These are phyloP conservation scores for Zaprionus tsacasi DNA, from an alignment of 1,140 invertebrate species.

Conservation along the genomic window DNA sequence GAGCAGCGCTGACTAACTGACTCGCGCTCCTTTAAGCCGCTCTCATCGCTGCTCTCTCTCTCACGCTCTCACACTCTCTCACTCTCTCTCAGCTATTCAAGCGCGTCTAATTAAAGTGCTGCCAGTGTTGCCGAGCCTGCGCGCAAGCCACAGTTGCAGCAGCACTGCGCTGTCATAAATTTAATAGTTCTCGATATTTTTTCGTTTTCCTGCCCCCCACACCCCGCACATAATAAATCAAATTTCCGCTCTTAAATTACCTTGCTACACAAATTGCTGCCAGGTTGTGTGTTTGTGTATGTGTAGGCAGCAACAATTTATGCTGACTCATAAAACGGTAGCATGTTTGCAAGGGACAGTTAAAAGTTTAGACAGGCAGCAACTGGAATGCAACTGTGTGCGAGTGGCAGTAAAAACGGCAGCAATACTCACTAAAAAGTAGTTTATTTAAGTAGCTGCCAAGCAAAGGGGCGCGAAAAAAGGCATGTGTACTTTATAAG, in stretches of 20 bases:
- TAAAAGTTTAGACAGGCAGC: slow-evolving; percentile 46
- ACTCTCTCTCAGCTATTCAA: background rate
- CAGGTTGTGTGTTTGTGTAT: background rate
- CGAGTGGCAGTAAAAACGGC: slow-evolving; percentile 31
- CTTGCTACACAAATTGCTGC: slow-evolving; percentile 36
- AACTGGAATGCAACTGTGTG: slow-evolving; percentile 15
- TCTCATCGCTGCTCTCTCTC: background rate
- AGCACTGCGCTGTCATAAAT: background rate
- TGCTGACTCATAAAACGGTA: slow-evolving; percentile 61
- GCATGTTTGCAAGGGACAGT: slow-evolving; percentile 20
- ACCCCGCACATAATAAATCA: slow-evolving; percentile 31
- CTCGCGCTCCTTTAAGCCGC: background rate
- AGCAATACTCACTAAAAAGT: slow-evolving; percentile 62
- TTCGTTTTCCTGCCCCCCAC: background rate
- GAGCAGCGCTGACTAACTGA: background rate
- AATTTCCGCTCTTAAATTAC: slow-evolving; percentile 47
- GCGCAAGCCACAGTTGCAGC: background rate
- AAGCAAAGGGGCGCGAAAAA: slow-evolving; percentile 44
- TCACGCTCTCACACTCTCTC: background rate
- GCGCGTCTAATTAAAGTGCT: background rate
- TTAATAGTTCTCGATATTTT: background rate
- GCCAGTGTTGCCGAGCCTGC: background rate
- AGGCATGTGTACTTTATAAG: slow-evolving; percentile 48
- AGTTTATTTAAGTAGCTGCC: slow-evolving; percentile 75
- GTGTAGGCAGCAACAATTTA: slow-evolving; percentile 53